Evolutionary conservation across 2,888 invertebrate genomes (phyloP), one percentile per base, ranked within the genome.

Genomic region (Dascillus cervinus): DNA sequence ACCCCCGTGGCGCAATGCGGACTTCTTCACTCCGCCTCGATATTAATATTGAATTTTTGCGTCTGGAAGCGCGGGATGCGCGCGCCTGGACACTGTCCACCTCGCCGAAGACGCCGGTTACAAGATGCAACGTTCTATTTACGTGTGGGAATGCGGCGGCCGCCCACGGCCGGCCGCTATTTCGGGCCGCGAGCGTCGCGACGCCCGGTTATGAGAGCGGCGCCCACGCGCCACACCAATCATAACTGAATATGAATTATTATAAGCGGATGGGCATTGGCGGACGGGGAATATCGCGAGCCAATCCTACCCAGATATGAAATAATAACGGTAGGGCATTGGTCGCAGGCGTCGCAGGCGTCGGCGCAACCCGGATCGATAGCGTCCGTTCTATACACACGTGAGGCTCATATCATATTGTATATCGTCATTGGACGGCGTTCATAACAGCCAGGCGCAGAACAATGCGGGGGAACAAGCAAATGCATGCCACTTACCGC

Each of bases 1-100:
- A 43, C 50, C n/a, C 47, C 66, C 70, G 70, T 55, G 66, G 66
- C 66, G 59, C 64, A 64, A 55, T 68, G 69, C 69, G 66, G 67
- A 73, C 71, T 72, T 57, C 70, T 71, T 70, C 47, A 67, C 72
- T 72, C 75, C 75, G 72, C 75, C 73, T 73, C 71, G 74, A 79
- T 80, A 80, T 81, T 80, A 80, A 80, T 81, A 80, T 80, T 78
- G 77, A 77, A 80, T 79, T 80, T 79, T 79, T 77, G 71, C 72
- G 71, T 69, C 71, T 66, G 70, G 71, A 70, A 56, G 54, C 59
- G 59, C 57, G 54, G 46, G 52, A 49, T 55, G 58, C 56, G 62
- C 61, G 59, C 62, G 57, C 60, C 33, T 34, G 43, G 36, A 36
- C 32, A 36, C 28, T 30, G 35, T 34, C 36, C 37, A 37, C 25